Evolutionary conservation across 2,797 vertebrate species (phyloP).

Genomic region (Coendou prehensilis): DNA sequence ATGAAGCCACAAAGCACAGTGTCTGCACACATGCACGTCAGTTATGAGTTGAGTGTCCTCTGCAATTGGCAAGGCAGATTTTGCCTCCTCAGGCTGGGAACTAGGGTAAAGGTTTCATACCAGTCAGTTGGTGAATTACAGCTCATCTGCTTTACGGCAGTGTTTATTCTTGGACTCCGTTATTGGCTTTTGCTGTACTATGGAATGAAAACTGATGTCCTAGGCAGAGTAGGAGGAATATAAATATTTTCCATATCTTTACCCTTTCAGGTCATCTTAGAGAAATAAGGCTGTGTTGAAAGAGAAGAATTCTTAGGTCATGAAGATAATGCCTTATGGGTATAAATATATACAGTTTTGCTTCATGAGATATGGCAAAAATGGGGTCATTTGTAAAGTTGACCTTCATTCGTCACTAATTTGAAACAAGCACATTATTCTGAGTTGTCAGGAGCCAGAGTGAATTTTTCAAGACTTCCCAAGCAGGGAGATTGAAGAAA

Average conservation of each 20-base stretch:
- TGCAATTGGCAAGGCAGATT: background rate
- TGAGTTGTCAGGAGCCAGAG: constrained; percentile 71
- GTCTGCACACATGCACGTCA: rapidly evolving
- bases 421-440: constrained; percentile 65
- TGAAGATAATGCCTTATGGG: constrained; percentile 77
- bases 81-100: background rate
- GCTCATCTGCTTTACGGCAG: background rate
- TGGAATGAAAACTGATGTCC: constrained; percentile 12
- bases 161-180: background rate
- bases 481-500: constrained; percentile 33
- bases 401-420: constrained; percentile 78
- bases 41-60: background rate
- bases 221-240: constrained; percentile 13
- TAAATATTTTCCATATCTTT: constrained; percentile 69
- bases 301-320: constrained; percentile 74
- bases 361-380: constrained; percentile 77
- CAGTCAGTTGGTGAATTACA: background rate
- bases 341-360: constrained; percentile 63
- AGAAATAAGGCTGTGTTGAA: constrained; percentile 73
- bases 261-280: constrained; percentile 69
- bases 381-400: constrained; percentile 62
- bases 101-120: background rate
- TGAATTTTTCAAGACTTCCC: constrained; percentile 64
- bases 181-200: background rate
- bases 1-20: background rate